Percentiles rank a stretch among this genome's conserved stretches.
Conservation (phyloP, 2,888 invertebrate genomes). For the Boloria selene region DNA sequence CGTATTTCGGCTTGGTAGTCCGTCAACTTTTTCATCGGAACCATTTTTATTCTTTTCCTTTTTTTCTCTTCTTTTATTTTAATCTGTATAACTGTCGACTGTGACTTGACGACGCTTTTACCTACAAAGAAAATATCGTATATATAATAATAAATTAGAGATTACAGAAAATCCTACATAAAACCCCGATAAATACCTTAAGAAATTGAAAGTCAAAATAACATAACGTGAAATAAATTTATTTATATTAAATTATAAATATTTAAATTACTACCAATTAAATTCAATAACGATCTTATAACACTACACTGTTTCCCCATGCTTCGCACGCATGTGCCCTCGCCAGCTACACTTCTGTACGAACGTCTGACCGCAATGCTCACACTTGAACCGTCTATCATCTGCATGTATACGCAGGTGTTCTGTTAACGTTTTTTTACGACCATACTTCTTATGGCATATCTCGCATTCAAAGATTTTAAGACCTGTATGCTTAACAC, state of each 20-base stretch:
- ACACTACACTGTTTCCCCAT: constrained; percentile 16
- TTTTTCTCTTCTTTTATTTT: constrained; percentile 15
- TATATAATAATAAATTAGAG: constrained; percentile 16
- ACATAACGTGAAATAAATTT: not conserved
- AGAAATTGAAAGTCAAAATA: not conserved
- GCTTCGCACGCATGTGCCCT: constrained; percentile 12
- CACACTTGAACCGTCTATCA: constrained; percentile 43
- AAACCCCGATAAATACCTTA: too few relatives aligned
- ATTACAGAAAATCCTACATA: not conserved
- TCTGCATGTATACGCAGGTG: constrained; percentile 45
- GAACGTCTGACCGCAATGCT: constrained; percentile 37
- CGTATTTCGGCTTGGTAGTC: constrained; percentile 40
- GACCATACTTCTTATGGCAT: constrained; percentile 53
- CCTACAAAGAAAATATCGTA: constrained; percentile 46
- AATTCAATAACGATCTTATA: not conserved
- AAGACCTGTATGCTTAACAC: constrained; percentile 52
- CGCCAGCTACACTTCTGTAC: not conserved
- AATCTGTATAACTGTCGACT: constrained; percentile 20
- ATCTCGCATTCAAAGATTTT: constrained; percentile 52
- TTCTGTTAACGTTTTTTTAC: constrained; percentile 43
- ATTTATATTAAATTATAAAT: too few relatives aligned
- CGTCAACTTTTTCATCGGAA: too few relatives aligned
- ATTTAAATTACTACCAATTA: constrained; percentile 1
- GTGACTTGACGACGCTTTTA: constrained; percentile 29
- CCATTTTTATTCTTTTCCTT: constrained; percentile 29